Evolutionary conservation across 2,888 invertebrate genomes (phyloP).

Genomic region (Apoda limacodes): DNA sequence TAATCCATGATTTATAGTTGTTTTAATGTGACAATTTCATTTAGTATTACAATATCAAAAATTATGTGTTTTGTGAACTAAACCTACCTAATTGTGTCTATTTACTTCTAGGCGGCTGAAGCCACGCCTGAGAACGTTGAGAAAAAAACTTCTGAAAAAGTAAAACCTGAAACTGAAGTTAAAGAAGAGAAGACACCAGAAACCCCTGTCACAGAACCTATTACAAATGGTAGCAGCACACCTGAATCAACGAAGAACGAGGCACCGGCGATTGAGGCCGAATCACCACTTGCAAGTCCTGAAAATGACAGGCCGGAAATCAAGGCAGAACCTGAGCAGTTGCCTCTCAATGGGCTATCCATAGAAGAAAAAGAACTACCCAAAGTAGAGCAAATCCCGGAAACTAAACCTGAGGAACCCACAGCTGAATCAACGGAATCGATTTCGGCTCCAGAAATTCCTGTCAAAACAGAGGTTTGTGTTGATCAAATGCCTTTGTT

Average conservation of each 20-base stretch:
- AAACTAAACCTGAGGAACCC: constrained; percentile 42
- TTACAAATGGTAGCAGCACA: constrained; percentile 57
- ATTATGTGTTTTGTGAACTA: too few species aligned
- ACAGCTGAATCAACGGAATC: constrained; percentile 41
- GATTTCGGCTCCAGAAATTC: constrained; percentile 51
- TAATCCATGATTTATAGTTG: too few species aligned
- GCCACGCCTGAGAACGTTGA: constrained; percentile 38
- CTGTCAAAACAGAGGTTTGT: constrained; percentile 66
- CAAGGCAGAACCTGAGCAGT: constrained; percentile 41
- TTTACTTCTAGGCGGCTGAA: constrained; percentile 60
- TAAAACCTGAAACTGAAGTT: constrained; percentile 34
- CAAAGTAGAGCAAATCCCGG: constrained; percentile 32
- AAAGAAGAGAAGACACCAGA: constrained; percentile 58
- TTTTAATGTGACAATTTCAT: too few species aligned
- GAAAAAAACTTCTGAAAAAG: constrained; percentile 39
- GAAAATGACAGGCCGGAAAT: constrained; percentile 31
- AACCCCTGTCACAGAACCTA: constrained; percentile 61
- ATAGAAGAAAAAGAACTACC: constrained; percentile 40
- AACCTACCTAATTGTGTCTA: too few species aligned
- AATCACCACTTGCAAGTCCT: constrained; percentile 24
- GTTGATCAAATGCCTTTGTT: constrained; percentile 70
- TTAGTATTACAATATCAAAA: too few species aligned
- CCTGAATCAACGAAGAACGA: constrained; percentile 50
- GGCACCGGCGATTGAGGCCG: constrained; percentile 20
- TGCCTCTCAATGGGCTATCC: constrained; percentile 54